phyloP scores from a whole-genome alignment of 2,113 vertebrate genomes.

The Percopsis transmontana region DNA sequence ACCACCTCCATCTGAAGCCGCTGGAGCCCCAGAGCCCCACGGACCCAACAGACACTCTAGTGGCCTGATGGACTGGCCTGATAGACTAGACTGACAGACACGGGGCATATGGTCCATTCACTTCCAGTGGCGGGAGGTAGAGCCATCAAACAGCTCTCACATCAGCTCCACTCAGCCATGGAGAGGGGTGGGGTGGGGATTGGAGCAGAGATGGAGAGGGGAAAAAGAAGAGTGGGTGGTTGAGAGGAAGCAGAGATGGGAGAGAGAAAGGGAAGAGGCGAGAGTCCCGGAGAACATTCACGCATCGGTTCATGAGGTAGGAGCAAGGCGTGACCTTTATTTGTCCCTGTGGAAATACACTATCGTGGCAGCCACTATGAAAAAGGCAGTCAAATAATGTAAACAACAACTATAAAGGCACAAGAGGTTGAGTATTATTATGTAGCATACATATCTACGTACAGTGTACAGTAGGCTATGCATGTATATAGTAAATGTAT shows the following conservation, averaged over 20 bases:
- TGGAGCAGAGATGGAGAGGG: slow-evolving; percentile 17
- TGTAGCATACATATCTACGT: too few species aligned
- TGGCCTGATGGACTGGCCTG: slow-evolving; percentile 53
- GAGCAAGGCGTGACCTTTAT: too few species aligned
- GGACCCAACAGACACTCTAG: slow-evolving; percentile 22
- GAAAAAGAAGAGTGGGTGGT: neutral
- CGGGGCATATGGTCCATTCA: slow-evolving; percentile 72
- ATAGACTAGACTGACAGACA: slow-evolving; percentile 2
- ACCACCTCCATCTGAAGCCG: slow-evolving; percentile 44
- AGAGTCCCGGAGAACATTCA: neutral
- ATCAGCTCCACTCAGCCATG: slow-evolving; percentile 54
- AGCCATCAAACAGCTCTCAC: slow-evolving; percentile 63
- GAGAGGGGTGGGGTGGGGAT: slow-evolving; percentile 29
- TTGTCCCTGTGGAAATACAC: too few species aligned
- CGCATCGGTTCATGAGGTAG: neutral
- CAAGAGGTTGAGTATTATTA: too few species aligned
- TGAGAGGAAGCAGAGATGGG: neutral
- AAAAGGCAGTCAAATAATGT: too few species aligned
- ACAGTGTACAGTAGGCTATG: too few species aligned
- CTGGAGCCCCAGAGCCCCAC: slow-evolving; percentile 25
- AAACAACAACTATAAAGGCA: too few species aligned
- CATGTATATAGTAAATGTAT: too few species aligned
- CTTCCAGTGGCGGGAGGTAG: slow-evolving; percentile 62
- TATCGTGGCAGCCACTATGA: too few species aligned
- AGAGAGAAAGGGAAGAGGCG: slow-evolving; percentile 19